Evolutionary conservation across 2,797 vertebrate genomes (phyloP).

Genomic region (Dendrocincla tyrannina): DNA sequence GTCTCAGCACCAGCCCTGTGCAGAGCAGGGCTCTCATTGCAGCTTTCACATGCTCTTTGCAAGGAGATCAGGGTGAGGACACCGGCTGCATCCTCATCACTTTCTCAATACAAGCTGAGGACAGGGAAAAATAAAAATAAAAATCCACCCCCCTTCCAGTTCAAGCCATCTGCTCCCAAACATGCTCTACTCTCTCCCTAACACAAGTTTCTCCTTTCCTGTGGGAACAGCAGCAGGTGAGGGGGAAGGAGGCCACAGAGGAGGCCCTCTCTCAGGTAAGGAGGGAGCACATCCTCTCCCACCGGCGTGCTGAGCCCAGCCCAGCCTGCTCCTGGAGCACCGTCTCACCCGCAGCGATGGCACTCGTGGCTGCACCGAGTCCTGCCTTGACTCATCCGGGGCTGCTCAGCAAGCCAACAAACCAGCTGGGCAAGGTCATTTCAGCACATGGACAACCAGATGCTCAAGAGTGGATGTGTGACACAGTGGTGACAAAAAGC

Average conservation of each 20-base stretch:
- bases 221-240: constrained; percentile 43
- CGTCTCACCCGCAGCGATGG: accelerated
- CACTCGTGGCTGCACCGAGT: not conserved
- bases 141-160: not conserved
- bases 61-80: not conserved
- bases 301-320: not conserved
- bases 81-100: not conserved
- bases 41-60: not conserved
- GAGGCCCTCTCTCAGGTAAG: not conserved
- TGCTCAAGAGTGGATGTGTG: not conserved
- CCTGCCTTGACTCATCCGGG: constrained; percentile 27
- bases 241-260: not conserved
- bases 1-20: not conserved
- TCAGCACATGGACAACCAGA: not conserved
- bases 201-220: not conserved
- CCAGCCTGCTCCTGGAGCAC: not conserved
- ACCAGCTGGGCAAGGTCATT: constrained; percentile 35
- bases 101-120: constrained; percentile 5
- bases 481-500: not conserved
- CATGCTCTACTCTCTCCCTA: not conserved
- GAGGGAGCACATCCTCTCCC: not conserved
- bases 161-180: constrained; percentile 36
- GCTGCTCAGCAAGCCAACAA: constrained; percentile 6
- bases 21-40: not conserved
- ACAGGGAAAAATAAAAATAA: not conserved